Evolutionary conservation across 1,140 invertebrate species (phyloP), one percentile per base, ranked within the genome.

Genomic region (Sarcophaga peregrina): DNA sequence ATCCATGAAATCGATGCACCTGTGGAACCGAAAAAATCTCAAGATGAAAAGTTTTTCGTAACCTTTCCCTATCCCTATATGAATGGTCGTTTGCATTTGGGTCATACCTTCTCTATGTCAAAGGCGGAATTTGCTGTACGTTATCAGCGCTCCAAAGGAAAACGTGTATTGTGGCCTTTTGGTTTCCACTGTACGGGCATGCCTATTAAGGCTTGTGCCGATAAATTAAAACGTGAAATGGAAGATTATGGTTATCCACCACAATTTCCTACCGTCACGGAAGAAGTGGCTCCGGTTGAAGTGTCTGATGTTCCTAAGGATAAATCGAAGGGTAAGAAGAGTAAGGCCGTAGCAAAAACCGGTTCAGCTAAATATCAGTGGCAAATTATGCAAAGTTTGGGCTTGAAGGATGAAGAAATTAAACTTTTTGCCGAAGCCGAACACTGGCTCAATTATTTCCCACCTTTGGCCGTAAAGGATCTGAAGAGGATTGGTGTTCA

Each of bases 1-100:
- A 92, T 96, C 8, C 96, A 95, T 90, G 95, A 98, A 92, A 91
- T 93, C 15, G 94, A 98, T 92, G 96, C 96, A 37, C 95, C 96
- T 0, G 85, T 88, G 15, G 87, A 90, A 10, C 86, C 90, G 3
- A 92, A 91, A 85, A 92, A 92, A 81, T 91, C 90, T 47, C 82
- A 90, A 15, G 90, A 95, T 87, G 96, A 97, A 85, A 99, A 99
- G 88, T 99, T 96, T 90, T 92, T 99, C 54, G 95, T 95, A 13
- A 99, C 97, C 9, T 99, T 99, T 93, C 98, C 98, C 5, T 99
- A 95, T 93, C 98, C 98, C 0, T 99, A 99, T 87, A 99, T 99
- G 98, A 99, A 99, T 94, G 99, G 99, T 46, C 93, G 96, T 73
- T 93, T 99, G 81, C 99, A 99, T 93, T 92, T 99, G 76, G 99